phyloP scores from a whole-genome alignment of 1,140 invertebrate genomes.

The Camponotus vicinus region DNA sequence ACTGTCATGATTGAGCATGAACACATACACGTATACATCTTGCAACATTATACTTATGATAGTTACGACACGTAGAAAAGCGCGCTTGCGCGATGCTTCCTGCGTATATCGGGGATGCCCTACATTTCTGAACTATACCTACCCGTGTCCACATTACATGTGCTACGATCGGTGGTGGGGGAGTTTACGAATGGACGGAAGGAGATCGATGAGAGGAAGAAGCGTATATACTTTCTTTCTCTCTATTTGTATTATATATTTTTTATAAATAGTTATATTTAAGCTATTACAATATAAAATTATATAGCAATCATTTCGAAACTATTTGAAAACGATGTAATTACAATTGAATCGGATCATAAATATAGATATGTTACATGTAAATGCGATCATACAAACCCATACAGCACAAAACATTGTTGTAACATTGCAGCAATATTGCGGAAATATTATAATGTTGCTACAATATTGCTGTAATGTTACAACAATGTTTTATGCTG shows the following conservation, averaged over 20 bases:
- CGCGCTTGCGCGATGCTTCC: conserved; percentile 42
- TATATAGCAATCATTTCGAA: not conserved
- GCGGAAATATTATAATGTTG: too few species aligned
- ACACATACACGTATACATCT: conserved; percentile 8
- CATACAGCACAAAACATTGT: too few species aligned
- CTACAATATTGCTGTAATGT: too few species aligned
- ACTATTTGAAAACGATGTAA: not conserved
- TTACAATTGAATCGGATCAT: not conserved
- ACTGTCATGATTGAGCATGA: not conserved
- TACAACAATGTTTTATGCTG: too few species aligned
- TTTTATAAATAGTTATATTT: not conserved
- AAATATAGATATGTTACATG: not conserved
- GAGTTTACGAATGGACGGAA: conserved; percentile 17
- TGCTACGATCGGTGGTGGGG: not conserved
- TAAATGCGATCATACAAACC: not conserved
- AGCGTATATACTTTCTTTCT: not conserved
- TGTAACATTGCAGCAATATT: too few species aligned
- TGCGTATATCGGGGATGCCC: conserved; percentile 31
- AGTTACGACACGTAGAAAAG: conserved; percentile 38
- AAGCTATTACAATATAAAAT: not conserved
- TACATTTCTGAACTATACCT: conserved; percentile 19
- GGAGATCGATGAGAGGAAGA: not conserved
- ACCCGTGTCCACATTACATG: not conserved
- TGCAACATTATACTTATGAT: conserved; percentile 50
- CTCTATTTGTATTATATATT: too few species aligned